phyloP scores from a whole-genome alignment of 2,888 invertebrate species.

The Acleris laterana region DNA sequence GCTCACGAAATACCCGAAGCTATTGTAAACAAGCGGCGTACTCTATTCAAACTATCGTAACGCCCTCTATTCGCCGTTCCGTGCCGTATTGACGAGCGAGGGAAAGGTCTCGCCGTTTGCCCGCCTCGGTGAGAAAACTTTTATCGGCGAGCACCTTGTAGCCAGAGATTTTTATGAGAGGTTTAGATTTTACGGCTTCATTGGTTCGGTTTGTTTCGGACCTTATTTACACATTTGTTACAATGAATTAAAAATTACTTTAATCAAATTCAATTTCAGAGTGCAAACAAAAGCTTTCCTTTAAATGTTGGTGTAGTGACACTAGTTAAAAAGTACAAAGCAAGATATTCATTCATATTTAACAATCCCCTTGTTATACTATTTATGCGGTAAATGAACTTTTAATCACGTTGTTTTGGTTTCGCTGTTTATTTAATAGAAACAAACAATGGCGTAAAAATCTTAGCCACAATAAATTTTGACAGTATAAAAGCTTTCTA shows the following conservation, averaged over 20 bases:
- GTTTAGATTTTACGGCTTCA: slow-evolving; percentile 53
- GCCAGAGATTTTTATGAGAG: slow-evolving; percentile 47
- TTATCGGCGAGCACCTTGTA: slow-evolving; percentile 61
- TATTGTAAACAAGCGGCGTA: slow-evolving; percentile 79
- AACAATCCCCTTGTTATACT: no score
- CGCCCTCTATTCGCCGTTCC: slow-evolving; percentile 69
- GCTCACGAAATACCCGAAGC: slow-evolving; percentile 80
- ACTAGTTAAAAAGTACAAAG: no score
- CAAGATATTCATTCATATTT: no score
- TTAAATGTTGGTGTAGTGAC: no score
- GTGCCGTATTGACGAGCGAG: slow-evolving; percentile 67
- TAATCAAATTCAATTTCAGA: no score
- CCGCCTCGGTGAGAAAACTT: slow-evolving; percentile 55
- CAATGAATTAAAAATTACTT: not conserved
- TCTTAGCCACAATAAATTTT: slow-evolving; percentile 66
- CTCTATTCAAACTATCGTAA: slow-evolving; percentile 78
- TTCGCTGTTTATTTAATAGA: not conserved
- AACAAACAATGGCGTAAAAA: slow-evolving; percentile 50
- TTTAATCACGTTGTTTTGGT: no score
- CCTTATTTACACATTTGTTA: slow-evolving; percentile 17
- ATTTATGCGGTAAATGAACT: no score
- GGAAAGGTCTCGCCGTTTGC: slow-evolving; percentile 64
- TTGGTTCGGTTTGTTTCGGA: slow-evolving; percentile 37
- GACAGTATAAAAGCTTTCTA: slow-evolving; percentile 72
- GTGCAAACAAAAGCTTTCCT: no score